Conservation (phyloP, 1,140 invertebrate genomes). For the Drosophila varians region DNA sequence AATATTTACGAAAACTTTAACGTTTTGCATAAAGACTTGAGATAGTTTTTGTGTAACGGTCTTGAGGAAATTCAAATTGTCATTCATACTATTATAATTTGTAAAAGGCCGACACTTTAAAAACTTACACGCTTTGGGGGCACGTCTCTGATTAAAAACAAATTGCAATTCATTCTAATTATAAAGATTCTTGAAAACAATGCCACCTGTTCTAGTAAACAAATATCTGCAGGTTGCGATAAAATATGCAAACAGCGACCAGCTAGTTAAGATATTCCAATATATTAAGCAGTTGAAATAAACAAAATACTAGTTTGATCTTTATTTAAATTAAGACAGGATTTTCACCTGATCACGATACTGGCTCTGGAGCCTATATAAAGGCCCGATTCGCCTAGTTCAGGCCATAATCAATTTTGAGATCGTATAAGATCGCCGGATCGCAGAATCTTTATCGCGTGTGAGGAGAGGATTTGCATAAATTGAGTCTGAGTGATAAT, state of each 20-base stretch:
- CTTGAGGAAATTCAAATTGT: conserved; percentile 15
- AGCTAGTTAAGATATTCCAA: conserved; percentile 51
- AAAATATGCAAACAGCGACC: conserved; percentile 62
- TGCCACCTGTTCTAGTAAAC: conserved; percentile 73
- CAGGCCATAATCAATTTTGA: conserved; percentile 48
- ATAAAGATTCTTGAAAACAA: conserved; percentile 19
- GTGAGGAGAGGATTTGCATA: conserved; percentile 65
- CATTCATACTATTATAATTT: conserved; percentile 6
- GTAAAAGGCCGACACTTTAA: conserved; percentile 2
- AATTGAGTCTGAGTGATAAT: conserved; percentile 82
- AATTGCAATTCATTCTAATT: conserved; percentile 41
- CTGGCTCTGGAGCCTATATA: conserved; percentile 60
- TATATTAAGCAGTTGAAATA: conserved; percentile 58
- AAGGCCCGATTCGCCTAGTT: conserved; percentile 34
- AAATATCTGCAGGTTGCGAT: conserved; percentile 58
- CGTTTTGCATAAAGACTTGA: conserved; percentile 50
- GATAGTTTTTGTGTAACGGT: conserved; percentile 23
- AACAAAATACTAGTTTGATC: conserved; percentile 83
- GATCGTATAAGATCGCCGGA: conserved; percentile 65
- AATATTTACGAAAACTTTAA: conserved; percentile 55
- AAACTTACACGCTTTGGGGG: background rate
- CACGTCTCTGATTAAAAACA: conserved; percentile 4
- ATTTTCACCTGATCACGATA: conserved; percentile 66
- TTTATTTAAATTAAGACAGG: conserved; percentile 79
- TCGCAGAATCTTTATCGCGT: conserved; percentile 44